Evolutionary conservation across 2,888 invertebrate genomes (phyloP).

Genomic region (Vanessa cardui): DNA sequence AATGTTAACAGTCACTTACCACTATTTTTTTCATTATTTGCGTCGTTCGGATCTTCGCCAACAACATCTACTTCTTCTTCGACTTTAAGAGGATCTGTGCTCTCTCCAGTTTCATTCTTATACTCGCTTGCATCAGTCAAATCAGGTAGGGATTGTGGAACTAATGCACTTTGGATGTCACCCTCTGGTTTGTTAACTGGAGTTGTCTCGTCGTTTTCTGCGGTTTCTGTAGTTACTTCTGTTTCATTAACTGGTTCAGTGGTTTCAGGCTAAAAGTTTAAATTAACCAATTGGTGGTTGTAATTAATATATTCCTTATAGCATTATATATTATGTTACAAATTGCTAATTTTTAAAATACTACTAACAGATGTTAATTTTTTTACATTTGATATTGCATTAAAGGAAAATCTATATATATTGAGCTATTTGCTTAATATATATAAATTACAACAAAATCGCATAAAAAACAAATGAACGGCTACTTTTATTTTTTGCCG

Average conservation of each 20-base stretch:
- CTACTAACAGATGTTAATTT: too few relatives aligned
- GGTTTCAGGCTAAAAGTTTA: conserved; percentile 1
- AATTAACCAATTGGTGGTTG: not conserved
- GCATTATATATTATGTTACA: too few relatives aligned
- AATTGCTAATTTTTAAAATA: too few relatives aligned
- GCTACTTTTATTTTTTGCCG: too few relatives aligned
- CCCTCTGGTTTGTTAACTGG: not conserved
- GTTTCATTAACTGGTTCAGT: not conserved
- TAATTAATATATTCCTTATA: too few relatives aligned
- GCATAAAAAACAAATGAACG: too few relatives aligned
- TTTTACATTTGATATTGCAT: too few relatives aligned
- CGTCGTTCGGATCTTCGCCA: not conserved
- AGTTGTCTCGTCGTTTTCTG: not conserved
- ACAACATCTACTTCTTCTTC: conserved; percentile 3
- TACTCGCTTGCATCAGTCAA: not conserved
- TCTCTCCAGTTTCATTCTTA: not conserved
- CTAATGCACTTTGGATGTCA: not conserved
- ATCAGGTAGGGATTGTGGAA: not conserved
- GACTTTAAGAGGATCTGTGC: not conserved
- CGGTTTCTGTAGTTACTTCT: not conserved
- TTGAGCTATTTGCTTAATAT: too few relatives aligned
- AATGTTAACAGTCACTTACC: not conserved
- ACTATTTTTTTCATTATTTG: not conserved
- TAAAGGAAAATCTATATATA: too few relatives aligned
- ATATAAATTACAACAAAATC: too few relatives aligned